phyloP scores from a whole-genome alignment of 2,888 invertebrate genomes.

The Uloborus plumipes region DNA sequence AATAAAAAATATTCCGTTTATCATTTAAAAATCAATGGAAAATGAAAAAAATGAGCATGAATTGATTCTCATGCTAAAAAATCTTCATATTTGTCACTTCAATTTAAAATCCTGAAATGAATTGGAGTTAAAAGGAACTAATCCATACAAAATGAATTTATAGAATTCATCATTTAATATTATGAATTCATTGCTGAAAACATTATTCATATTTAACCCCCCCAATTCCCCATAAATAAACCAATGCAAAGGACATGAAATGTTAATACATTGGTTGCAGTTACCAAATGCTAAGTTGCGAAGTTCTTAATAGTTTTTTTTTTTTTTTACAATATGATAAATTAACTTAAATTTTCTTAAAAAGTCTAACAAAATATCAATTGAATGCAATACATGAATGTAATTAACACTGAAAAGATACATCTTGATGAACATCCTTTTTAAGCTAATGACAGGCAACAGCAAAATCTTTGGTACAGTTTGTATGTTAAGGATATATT shows the following conservation, averaged over 20 bases:
- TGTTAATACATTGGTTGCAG: too few relatives aligned
- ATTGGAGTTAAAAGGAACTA: too few relatives aligned
- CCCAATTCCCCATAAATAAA: too few relatives aligned
- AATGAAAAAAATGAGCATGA: neutral
- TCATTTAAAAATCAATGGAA: neutral
- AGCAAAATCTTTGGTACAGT: slow-evolving; percentile 15
- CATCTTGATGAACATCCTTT: slow-evolving; percentile 30
- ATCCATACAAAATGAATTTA: too few relatives aligned
- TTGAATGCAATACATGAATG: neutral
- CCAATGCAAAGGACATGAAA: too few relatives aligned
- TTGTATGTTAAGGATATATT: slow-evolving; percentile 29
- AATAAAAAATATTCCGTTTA: neutral
- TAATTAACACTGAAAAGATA: slow-evolving; percentile 39
- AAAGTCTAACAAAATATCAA: neutral
- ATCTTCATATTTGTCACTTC: too few relatives aligned
- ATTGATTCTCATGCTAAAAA: too few relatives aligned
- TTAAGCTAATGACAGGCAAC: slow-evolving; percentile 2
- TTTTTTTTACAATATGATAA: neutral
- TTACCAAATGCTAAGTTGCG: too few relatives aligned
- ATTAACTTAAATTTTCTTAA: neutral
- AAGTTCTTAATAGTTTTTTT: neutral
- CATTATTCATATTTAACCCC: too few relatives aligned
- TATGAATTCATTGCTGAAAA: too few relatives aligned
- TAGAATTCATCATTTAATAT: too few relatives aligned
- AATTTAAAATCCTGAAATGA: too few relatives aligned